Base-by-base conservation (phyloP, 2,888 invertebrate species). In the Flabesymbios commensalis region DNA sequence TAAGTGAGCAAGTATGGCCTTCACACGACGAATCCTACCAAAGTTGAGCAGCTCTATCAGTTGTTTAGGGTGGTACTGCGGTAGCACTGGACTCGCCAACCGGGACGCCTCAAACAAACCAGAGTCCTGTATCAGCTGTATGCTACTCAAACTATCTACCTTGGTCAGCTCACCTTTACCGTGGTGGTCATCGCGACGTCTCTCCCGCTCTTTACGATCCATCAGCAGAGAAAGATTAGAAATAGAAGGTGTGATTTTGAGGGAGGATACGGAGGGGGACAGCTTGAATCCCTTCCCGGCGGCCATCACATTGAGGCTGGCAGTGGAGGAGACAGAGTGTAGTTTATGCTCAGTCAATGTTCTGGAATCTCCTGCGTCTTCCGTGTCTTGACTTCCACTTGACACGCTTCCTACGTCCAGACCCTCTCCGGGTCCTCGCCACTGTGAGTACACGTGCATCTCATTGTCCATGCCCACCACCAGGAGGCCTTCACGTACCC, bases 401-500 rank as follows among this genome's bases (percentile, higher is more conserved):
- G 45, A 31, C 19, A 4, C 1, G 3, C 26, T 56, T 32, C 32
- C 41, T 47, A 19, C 22, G 31, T 26, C 39, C 42, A 5, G 47
- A 7, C 19, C 17, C 45, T 59, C 57, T 10, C 48, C 59, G 14
- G 45, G 57, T 33, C 70, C 70, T 41, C 75, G 65, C 98, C 98
- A 99, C 78, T 99, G 99, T 0, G 96, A 95, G 80, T 97, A 99
- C 0, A 99, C 96, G 77, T 98, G 96, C 95, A 99, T 97, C 82
- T 99, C 99, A 2, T 96, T 97, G 80, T 98, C 96, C 97, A 99
- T 97, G 1, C 98, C 99, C 1, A 99, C 96, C 0, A 99, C 94
- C 1, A 99, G 85, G 69, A 99, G 94, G 0, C 98, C 98, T 78
- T 98, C 98, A 28, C 99, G 87, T 0, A 98, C 96, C 98, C 99